Conservation (phyloP, 2,888 invertebrate genomes). For the Sepiola atlantica region DNA sequence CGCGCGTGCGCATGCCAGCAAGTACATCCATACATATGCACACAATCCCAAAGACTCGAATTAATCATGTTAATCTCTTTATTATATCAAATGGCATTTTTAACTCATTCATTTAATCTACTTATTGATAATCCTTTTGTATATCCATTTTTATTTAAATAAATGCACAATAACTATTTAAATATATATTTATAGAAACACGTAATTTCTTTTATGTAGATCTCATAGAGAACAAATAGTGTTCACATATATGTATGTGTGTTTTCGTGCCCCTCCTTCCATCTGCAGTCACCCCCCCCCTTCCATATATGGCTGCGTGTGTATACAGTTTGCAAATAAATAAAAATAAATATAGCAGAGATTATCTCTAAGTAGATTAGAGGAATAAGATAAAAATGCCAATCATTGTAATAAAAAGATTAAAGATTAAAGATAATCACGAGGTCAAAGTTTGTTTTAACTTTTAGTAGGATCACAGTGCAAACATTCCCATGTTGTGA, state of each 20-base stretch:
- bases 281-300: neutral
- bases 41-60: neutral
- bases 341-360: neutral
- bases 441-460: neutral
- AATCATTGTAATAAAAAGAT: conserved; percentile 21
- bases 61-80: conserved; percentile 33
- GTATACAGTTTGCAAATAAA: neutral
- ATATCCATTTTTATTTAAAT: conserved; percentile 19
- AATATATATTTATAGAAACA: neutral
- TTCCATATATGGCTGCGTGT: neutral
- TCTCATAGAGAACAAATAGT: neutral
- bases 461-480: neutral
- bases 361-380: conserved; percentile 34
- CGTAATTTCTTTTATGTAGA: neutral
- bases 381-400: neutral
- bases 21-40: neutral
- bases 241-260: neutral
- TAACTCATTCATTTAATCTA: neutral
- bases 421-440: neutral
- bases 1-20: neutral
- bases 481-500: neutral
- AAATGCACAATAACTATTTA: neutral
- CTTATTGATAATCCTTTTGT: neutral
- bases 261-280: neutral
- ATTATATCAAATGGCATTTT: conserved; percentile 35